Evolutionary conservation across 2,888 invertebrate species (phyloP), one percentile per base, ranked within the genome.

Genomic region (Camponotus fellah): DNA sequence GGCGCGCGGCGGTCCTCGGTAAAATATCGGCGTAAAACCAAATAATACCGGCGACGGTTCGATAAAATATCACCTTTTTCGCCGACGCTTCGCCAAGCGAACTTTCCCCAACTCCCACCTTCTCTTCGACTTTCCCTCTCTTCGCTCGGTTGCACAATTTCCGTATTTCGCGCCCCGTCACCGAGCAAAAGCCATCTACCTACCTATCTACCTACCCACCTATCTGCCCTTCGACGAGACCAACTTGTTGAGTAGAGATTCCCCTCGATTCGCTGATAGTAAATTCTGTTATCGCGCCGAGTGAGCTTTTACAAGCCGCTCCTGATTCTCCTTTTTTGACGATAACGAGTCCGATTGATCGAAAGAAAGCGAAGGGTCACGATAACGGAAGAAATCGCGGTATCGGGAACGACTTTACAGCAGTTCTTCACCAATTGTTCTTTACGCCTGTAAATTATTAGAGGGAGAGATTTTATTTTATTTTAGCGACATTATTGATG

Each of bases 191-290:
- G 58, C 46, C 69, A 62, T 68, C 76, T 32, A n/a, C 12, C 32
- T 21, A 32, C 32, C 60, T 40, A 3, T 12, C 72, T 17, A 58
- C 43, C 76, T 64, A 62, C 40, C 53, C 6, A 53, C 14, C 60
- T 64, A 62, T 58, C 53, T 60, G 43, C 17, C 17, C 71, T 26
- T 69, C 60, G 79, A 40, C 69, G 58, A 64, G 34, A 40, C 84
- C 83, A 84, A 69, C 82, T 83, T 79, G 82, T 81, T 72, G 81
- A 77, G 76, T 79, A 71, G 53, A 65, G 49, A 75, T 26, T 68
- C 32, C 9, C 64, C 43, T 26, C 62, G 74, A 84, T 84, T 82
- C 69, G 62, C 53, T 49, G 64, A 66, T 56, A 75, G 69, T 75
- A 84, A 84, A 80, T 81, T 83, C 56, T 37, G 77, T 83, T 83